Conservation (phyloP, 2,797 vertebrate species). For the Microctenopoma stevenorrisi region DNA sequence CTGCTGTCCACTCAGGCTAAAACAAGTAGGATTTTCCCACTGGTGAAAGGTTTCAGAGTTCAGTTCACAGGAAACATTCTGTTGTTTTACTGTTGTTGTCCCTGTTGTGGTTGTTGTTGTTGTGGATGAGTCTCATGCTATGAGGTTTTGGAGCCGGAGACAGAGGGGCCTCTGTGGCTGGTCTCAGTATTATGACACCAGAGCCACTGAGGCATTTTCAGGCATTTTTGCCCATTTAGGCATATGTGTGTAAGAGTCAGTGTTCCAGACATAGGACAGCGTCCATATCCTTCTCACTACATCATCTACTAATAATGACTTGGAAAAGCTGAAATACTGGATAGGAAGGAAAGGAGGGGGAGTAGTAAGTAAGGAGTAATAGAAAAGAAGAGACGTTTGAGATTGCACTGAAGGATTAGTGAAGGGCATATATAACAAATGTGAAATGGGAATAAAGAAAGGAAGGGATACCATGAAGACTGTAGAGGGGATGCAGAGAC, state of each 20-base stretch:
- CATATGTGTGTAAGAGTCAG: slow-evolving; percentile 35
- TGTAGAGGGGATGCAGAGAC: not conserved
- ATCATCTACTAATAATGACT: slow-evolving; percentile 27
- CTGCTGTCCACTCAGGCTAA: not conserved
- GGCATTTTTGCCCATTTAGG: slow-evolving; percentile 42
- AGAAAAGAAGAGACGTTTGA: not conserved
- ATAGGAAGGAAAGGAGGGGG: not conserved
- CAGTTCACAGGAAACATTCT: slow-evolving; percentile 20
- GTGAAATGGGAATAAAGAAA: too few relatives aligned
- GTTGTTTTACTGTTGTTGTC: slow-evolving; percentile 24
- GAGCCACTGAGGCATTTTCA: slow-evolving; percentile 46
- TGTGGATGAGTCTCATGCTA: slow-evolving; percentile 49
- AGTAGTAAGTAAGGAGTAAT: too few relatives aligned
- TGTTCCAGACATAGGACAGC: slow-evolving; percentile 48
- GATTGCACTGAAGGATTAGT: not conserved
- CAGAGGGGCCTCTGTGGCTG: slow-evolving; percentile 44
- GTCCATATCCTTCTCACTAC: slow-evolving; percentile 51
- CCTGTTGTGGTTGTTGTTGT: slow-evolving; percentile 34
- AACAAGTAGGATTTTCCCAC: slow-evolving; percentile 6
- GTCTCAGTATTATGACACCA: slow-evolving; percentile 28
- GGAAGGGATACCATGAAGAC: not conserved
- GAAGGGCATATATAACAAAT: not conserved
- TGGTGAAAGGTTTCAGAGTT: not conserved
- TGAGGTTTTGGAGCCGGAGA: slow-evolving; percentile 57
- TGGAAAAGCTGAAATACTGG: not conserved